Evolutionary conservation across 1,140 invertebrate genomes (phyloP).

Genomic region (Drosophila santomea): DNA sequence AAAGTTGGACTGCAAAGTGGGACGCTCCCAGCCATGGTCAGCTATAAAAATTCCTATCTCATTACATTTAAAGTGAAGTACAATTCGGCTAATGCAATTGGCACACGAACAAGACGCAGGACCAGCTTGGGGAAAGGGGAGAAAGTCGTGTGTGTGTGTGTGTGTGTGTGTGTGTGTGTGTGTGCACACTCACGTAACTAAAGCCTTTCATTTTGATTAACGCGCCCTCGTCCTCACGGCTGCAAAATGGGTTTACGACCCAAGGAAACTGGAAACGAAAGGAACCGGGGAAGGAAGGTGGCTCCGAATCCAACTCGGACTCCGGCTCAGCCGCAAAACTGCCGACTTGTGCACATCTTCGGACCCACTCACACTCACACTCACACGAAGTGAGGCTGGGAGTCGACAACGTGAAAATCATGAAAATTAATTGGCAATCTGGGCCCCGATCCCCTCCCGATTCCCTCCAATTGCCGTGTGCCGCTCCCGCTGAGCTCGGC

Average conservation of each 20-base stretch:
- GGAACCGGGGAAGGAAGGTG: neutral
- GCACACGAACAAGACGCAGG: constrained; percentile 36
- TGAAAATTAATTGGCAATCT: constrained; percentile 77
- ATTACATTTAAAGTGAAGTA: constrained; percentile 75
- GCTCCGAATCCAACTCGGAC: neutral
- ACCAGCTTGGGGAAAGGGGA: neutral
- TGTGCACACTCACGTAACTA: constrained; percentile 37
- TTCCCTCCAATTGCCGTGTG: constrained; percentile 8
- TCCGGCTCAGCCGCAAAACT: constrained; percentile 26
- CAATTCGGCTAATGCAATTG: constrained; percentile 81
- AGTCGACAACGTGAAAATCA: constrained; percentile 42
- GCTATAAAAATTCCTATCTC: constrained; percentile 70
- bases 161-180: neutral
- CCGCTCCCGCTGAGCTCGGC: constrained; percentile 47
- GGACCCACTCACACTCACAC: constrained; percentile 4
- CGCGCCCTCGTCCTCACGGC: constrained; percentile 11
- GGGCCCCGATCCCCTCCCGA: neutral
- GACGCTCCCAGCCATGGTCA: constrained; percentile 3
- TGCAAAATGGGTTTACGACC: constrained; percentile 47
- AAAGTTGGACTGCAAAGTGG: constrained; percentile 49
- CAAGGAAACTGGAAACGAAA: neutral
- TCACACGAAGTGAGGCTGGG: neutral
- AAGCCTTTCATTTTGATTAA: constrained; percentile 55
- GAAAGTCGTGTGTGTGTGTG: neutral
- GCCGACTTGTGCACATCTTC: constrained; percentile 34